phyloP scores from a whole-genome alignment of 1,140 invertebrate species.

The Zaprionus gabonicus region DNA sequence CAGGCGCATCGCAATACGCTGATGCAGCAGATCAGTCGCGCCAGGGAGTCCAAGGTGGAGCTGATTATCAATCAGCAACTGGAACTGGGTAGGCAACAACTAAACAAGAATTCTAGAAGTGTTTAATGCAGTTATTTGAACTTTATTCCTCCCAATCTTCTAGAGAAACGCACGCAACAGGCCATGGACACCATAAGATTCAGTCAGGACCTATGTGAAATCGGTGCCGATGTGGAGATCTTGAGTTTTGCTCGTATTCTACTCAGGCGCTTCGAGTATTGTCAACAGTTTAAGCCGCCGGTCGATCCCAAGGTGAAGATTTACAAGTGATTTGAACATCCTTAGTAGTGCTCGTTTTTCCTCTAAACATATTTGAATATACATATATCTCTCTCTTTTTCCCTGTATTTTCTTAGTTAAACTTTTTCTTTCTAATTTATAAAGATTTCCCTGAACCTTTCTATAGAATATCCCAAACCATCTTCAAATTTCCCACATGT shows the following conservation, averaged over 20 bases:
- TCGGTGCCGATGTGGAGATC: slow-evolving; percentile 89
- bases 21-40: slow-evolving; percentile 84
- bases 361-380: not conserved
- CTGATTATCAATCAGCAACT: slow-evolving; percentile 84
- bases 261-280: slow-evolving; percentile 87
- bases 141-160: not conserved
- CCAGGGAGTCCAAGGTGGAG: slow-evolving; percentile 85
- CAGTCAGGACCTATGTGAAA: slow-evolving; percentile 87
- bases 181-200: slow-evolving; percentile 86
- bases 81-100: slow-evolving; percentile 85
- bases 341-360: not conserved
- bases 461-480: no score
- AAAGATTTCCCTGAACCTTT: no score
- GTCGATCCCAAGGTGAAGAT: slow-evolving; percentile 82
- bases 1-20: slow-evolving; percentile 87
- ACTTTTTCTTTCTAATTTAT: no score
- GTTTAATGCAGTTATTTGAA: no score
- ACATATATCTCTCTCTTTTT: not conserved
- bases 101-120: slow-evolving; percentile 37
- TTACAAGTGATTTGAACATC: not conserved
- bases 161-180: slow-evolving; percentile 82
- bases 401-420: no score
- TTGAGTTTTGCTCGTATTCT: slow-evolving; percentile 88
- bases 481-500: no score
- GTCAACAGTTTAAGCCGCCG: slow-evolving; percentile 85